These are phyloP conservation scores for Ispidina lecontei DNA, from an alignment of 2,797 vertebrate species.

Conservation along the genomic window DNA sequence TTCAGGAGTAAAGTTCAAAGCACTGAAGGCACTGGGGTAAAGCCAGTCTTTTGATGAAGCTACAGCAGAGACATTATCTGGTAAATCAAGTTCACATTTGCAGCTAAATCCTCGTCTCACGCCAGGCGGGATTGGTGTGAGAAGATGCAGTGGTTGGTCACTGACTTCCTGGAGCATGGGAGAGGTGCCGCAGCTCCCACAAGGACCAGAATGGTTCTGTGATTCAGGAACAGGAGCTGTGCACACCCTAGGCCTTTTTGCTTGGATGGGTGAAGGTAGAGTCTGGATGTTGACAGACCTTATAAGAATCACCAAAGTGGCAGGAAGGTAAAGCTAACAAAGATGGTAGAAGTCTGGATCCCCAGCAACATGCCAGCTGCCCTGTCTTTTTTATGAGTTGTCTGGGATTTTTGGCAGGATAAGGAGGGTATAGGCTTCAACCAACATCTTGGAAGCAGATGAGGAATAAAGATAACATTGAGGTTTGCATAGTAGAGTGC, in stretches of 20 bases:
- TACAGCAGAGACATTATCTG: background rate
- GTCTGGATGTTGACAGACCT: background rate
- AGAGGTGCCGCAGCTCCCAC: accelerated
- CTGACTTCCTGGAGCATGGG: accelerated
- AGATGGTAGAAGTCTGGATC: background rate
- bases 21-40: background rate
- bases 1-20: background rate
- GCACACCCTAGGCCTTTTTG: background rate
- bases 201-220: background rate
- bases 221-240: background rate
- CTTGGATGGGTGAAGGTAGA: background rate
- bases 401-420: background rate
- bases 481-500: background rate
- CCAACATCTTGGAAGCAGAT: background rate
- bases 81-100: background rate
- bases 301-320: background rate
- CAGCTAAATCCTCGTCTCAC: background rate
- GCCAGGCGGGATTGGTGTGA: background rate
- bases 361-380: background rate
- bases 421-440: background rate
- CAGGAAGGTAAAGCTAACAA: background rate
- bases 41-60: background rate
- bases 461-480: background rate
- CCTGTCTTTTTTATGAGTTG: background rate
- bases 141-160: accelerated